A percentile compares a stretch with the other conserved stretches of the same genome.
phyloP scores from a whole-genome alignment of 1,140 invertebrate genomes.

The Aphaenogaster floridana region DNA sequence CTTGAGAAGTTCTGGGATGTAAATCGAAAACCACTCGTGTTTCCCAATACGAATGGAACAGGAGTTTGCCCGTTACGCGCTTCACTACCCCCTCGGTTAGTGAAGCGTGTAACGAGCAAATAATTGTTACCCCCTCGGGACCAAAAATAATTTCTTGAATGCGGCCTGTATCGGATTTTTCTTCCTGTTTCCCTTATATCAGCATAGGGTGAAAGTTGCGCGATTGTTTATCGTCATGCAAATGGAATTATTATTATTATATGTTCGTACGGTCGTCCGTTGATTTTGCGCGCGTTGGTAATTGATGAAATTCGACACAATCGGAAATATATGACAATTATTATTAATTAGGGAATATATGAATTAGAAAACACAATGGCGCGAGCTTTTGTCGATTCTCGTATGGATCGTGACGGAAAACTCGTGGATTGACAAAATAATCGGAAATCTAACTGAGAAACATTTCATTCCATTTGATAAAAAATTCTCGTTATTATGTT shows the following conservation, averaged over 20 bases:
- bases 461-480: background rate
- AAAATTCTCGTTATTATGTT: background rate
- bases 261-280: background rate
- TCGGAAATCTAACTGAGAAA: background rate
- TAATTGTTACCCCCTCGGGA: background rate
- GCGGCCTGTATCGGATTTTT: background rate
- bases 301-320: conserved; percentile 8
- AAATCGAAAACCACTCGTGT: conserved; percentile 6
- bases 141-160: conserved; percentile 35
- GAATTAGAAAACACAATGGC: background rate
- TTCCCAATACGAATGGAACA: conserved; percentile 8
- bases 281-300: background rate
- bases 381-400: background rate
- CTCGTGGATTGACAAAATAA: background rate
- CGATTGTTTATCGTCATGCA: background rate
- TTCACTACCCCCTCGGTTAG: background rate
- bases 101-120: conserved; percentile 21
- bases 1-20: conserved; percentile 13
- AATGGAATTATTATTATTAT: conserved; percentile 45
- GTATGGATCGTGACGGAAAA: conserved; percentile 14
- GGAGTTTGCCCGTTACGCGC: background rate
- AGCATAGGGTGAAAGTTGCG: background rate
- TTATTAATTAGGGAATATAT: conserved; percentile 6
- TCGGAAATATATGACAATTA: background rate
- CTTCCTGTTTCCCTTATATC: background rate